Evolutionary conservation across 2,113 vertebrate species (phyloP).

Genomic region (Trochalopteron elliotii): DNA sequence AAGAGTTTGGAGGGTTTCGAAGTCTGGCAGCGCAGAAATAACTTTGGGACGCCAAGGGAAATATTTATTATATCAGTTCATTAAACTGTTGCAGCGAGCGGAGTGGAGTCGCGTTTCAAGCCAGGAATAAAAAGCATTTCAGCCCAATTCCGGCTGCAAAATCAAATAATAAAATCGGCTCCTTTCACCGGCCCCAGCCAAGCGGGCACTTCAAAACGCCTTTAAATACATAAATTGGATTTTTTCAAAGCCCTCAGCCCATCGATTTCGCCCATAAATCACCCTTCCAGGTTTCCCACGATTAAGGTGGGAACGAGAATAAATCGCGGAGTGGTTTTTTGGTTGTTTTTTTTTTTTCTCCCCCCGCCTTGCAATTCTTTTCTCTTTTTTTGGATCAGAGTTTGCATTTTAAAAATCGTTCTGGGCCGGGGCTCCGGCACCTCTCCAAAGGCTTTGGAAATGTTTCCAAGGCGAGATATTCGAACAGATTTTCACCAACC

Average conservation of each 20-base stretch:
- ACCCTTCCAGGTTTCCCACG: neutral
- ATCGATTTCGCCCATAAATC: neutral
- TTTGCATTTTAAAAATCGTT: neutral
- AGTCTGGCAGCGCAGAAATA: slow-evolving; percentile 50
- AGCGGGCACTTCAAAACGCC: neutral
- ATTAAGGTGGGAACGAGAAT: neutral
- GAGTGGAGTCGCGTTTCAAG: slow-evolving; percentile 22
- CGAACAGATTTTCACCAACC: neutral
- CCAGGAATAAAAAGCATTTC: slow-evolving; percentile 1
- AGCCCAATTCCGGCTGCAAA: neutral
- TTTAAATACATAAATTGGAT: neutral
- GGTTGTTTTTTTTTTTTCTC: too few relatives aligned
- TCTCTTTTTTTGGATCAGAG: accelerated
- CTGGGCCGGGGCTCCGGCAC: neutral
- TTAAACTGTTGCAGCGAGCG: slow-evolving; percentile 44
- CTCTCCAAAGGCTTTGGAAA: neutral
- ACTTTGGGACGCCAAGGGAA: slow-evolving; percentile 58
- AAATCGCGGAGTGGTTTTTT: neutral
- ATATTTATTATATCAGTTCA: slow-evolving; percentile 68
- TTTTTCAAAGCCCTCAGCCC: neutral
- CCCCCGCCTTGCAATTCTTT: neutral
- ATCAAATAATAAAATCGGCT: neutral
- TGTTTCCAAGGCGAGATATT: neutral
- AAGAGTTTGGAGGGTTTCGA: slow-evolving; percentile 12
- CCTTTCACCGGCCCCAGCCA: neutral